Evolutionary conservation across 2,113 vertebrate species (phyloP), one percentile per base, ranked within the genome.

Genomic region (Otus sunia): DNA sequence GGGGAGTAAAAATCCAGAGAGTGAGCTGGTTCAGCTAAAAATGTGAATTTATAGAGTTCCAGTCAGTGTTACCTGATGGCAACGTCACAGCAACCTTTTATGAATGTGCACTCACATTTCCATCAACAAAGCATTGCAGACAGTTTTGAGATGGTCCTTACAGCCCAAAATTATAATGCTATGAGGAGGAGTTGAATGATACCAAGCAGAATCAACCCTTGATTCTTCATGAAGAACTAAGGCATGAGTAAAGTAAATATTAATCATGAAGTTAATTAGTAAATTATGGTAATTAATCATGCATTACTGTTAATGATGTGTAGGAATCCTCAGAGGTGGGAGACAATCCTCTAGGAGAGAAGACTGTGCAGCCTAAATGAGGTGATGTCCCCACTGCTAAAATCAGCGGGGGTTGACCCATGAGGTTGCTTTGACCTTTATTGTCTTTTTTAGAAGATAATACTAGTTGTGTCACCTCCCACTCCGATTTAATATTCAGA

Each of bases 241-340:
- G 36, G 56, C 47, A 85, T 36, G 14, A 90, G 37, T 82, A 86
- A 95, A 93, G 88, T 62, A 96, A 94, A 91, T 89, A 89, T 81
- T 94, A 97, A 87, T 81, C 15, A 67, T 78, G 3, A 89, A 81
- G 22, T 73, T 91, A 96, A 92, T 95, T 94, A 89, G 74, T 79
- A 79, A 92, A 63, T 87, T 62, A 29, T 94, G 53, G 45, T 76
- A 87, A 92, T 95, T 91, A 92, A 92, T 90, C 69, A 79, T 79
- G 12, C 50, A 78, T 85, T 91, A 82, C 62, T 85, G 49, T 89
- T 82, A 92, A 88, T 66, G n/a, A 92, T 55, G 41, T 50, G 37
- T 59, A 72, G 62, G 71, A 89, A 79, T 82, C 50, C 87, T 92
- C 77, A 73, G 58, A 84, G 66, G 37, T 81, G 47, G 60, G 59